Base-by-base conservation (phyloP, 2,113 vertebrate genomes). In the Zosterops lateralis region DNA sequence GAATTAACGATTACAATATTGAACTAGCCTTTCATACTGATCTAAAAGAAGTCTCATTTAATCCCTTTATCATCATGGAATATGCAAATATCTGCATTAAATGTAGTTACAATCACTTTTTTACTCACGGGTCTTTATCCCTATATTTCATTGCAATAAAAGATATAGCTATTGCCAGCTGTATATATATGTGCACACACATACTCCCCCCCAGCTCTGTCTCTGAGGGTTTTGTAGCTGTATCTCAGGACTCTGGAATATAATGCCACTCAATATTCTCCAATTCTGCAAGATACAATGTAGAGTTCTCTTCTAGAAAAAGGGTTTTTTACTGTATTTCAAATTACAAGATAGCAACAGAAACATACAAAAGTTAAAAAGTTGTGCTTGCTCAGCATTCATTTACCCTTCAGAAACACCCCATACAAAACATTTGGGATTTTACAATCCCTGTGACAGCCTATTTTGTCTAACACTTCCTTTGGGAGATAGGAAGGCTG, bases 231-330 rank as follows among this genome's bases (percentile, higher is more conserved):
- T 90, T 96, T 73, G 47, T 88, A 89, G 87, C 74, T 93, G 20
- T 83, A 89, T 65, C 87, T 97, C 97, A 83, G 90, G 97, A 80
- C 81, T 97, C 88, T 32, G 90, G 97, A 97, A 97, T 94, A 90
- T 82, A 96, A 95, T 74, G 36, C 86, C 95, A 98, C 94, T 97
- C 96, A 93, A 48, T 90, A 40, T 72, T 93, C 71, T 93, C 90
- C 92, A 96, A 97, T 89, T 97, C 96, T 97, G 96, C 95, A 90
- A 86, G 56, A 87, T 58, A 89, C 48, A 93, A 91, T 94, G 95
- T 86, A 96, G 93, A 79, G 32, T 78, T 97, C 96, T 94, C 90
- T 92, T 96, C 96, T 87, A 84, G 50, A 72, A 94, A 53, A 75
- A 42, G 2, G 9, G 10, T 9, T 18, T 40, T 75, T 81, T 53